phyloP scores from a whole-genome alignment of 2,888 invertebrate species.

The Eristalinus sepulchralis region DNA sequence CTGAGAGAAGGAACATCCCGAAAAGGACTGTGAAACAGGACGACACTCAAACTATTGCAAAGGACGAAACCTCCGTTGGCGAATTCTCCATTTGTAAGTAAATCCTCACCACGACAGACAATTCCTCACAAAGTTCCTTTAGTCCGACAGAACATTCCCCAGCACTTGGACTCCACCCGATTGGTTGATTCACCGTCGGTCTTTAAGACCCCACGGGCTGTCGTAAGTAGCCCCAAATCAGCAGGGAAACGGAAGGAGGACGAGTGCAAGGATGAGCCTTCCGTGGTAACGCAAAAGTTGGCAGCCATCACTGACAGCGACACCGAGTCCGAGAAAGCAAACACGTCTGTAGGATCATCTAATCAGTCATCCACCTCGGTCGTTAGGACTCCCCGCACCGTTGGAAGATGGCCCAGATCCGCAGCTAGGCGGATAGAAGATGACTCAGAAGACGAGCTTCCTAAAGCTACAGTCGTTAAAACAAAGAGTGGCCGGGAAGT shows the following conservation, averaged over 20 bases:
- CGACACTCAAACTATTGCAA: not conserved
- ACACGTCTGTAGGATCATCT: no score
- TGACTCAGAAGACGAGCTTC: not conserved
- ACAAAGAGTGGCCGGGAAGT: conserved; percentile 52
- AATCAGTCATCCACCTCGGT: no score
- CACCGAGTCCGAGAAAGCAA: no score
- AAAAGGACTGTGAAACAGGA: not conserved
- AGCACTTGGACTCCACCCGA: conserved; percentile 78
- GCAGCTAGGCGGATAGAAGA: no score
- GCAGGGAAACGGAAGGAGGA: not conserved
- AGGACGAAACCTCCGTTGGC: conserved; percentile 75
- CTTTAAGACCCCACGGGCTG: not conserved
- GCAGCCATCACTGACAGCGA: no score
- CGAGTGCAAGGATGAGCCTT: not conserved
- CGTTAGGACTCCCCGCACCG: no score
- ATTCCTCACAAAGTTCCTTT: not conserved
- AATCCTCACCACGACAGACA: not conserved
- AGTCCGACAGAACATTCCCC: conserved; percentile 75
- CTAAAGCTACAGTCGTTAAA: not conserved
- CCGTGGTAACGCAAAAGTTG: no score
- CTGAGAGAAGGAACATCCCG: not conserved
- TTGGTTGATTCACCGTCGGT: conserved; percentile 46
- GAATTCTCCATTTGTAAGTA: conserved; percentile 78
- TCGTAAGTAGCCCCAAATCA: not conserved
- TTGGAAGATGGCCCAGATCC: no score